These are phyloP conservation scores for Coregonus sp. DNA, from an alignment of 2,797 vertebrate genomes.

Conservation along the genomic window DNA sequence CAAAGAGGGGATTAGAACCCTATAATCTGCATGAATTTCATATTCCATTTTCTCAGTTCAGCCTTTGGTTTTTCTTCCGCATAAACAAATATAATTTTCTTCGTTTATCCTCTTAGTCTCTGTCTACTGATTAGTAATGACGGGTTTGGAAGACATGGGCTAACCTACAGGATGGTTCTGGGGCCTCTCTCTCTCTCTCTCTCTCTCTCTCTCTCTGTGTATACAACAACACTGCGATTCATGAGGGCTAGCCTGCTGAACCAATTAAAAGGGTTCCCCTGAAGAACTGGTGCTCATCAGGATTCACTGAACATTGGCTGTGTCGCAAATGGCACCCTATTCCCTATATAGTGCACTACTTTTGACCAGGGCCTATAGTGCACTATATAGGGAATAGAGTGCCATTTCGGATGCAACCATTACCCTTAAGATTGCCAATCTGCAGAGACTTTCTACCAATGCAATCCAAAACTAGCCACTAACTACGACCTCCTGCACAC, in stretches of 20 bases:
- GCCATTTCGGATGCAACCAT: not conserved
- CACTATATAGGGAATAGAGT: not conserved
- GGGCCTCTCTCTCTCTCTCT: constrained; percentile 18
- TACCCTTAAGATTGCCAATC: not conserved
- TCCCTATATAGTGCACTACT: not conserved
- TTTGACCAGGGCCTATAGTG: not conserved
- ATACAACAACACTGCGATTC: constrained; percentile 53
- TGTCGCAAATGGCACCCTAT: not conserved
- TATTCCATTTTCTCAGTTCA: constrained; percentile 41
- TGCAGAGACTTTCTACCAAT: not conserved
- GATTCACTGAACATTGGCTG: constrained; percentile 54
- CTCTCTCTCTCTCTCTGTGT: constrained; percentile 11
- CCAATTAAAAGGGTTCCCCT: constrained; percentile 66
- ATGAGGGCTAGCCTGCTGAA: constrained; percentile 39
- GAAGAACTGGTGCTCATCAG: constrained; percentile 45
- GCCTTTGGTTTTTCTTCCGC: constrained; percentile 38
- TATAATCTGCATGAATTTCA: constrained; percentile 53
- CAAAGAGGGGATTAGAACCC: constrained; percentile 59
- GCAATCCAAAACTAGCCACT: not conserved
- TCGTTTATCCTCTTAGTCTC: constrained; percentile 64
- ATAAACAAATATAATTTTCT: constrained; percentile 60
- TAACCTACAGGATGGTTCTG: constrained; percentile 59
- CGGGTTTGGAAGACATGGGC: constrained; percentile 50
- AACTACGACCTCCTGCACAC: not conserved
- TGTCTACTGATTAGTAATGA: constrained; percentile 59